These are phyloP conservation scores for Ascidia mentula DNA, from an alignment of 23 tunicate genomes.

Conservation along the genomic window DNA sequence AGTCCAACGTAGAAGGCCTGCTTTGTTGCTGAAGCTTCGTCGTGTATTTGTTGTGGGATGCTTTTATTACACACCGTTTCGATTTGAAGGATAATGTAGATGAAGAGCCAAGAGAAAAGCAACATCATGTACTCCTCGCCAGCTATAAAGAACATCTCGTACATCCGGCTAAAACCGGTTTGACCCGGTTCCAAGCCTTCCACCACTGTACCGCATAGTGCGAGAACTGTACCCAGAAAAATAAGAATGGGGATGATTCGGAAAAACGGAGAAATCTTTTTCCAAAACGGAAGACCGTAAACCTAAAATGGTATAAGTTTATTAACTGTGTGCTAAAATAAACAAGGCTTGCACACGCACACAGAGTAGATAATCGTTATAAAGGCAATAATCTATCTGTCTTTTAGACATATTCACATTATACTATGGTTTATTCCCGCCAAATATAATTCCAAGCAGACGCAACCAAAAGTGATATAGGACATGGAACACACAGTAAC, in stretches of 20 bases:
- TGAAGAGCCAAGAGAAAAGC: constrained; percentile 70
- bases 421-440: too few species aligned
- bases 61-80: constrained; percentile 36
- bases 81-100: constrained; percentile 55
- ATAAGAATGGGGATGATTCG: constrained; percentile 74
- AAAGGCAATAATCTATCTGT: too few species aligned
- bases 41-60: neutral
- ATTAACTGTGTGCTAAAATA: too few species aligned
- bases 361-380: too few species aligned
- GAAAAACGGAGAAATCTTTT: constrained; percentile 67
- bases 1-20: constrained; percentile 60
- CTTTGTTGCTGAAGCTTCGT: constrained; percentile 50
- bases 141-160: constrained; percentile 89
- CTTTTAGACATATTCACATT: too few species aligned
- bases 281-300: constrained; percentile 91
- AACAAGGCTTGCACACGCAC: too few species aligned
- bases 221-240: constrained; percentile 40
- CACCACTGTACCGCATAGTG: constrained; percentile 69
- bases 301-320: too few species aligned
- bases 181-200: constrained; percentile 37
- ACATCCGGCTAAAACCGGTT: constrained; percentile 64
- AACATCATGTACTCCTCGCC: constrained; percentile 71
- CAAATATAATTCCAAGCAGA: too few species aligned
- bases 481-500: too few species aligned
- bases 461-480: too few species aligned